phyloP scores from a whole-genome alignment of 1,140 invertebrate genomes.

The Phymastichus coffea region DNA sequence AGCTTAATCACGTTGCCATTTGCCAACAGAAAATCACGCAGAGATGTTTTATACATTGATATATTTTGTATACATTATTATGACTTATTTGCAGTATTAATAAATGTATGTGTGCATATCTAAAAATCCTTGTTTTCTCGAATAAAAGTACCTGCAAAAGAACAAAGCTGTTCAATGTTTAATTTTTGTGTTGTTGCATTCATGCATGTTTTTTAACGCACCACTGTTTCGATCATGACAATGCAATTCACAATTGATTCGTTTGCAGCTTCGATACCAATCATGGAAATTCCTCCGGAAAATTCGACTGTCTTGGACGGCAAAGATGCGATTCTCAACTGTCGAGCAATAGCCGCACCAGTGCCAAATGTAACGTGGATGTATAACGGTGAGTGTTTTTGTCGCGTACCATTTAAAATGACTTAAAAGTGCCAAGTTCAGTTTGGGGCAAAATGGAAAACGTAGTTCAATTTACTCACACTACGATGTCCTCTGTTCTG shows the following conservation, averaged over 20 bases:
- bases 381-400: constrained; percentile 69
- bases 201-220: constrained; percentile 29
- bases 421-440: too few species aligned
- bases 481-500: too few species aligned
- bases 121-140: too few species aligned
- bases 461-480: too few species aligned
- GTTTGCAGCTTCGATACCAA: constrained; percentile 76
- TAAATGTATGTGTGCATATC: neutral
- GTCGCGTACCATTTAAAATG: too few species aligned
- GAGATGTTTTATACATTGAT: too few species aligned
- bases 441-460: too few species aligned
- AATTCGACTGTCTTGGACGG: constrained; percentile 90
- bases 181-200: too few species aligned
- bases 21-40: constrained; percentile 9
- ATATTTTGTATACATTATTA: neutral
- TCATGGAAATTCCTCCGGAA: constrained; percentile 77
- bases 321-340: constrained; percentile 84
- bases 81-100: constrained; percentile 8
- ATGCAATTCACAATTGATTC: neutral
- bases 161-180: too few species aligned
- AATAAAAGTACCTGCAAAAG: too few species aligned
- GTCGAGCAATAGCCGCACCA: constrained; percentile 85
- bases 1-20: constrained; percentile 9
- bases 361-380: constrained; percentile 90
- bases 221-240: too few species aligned